Evolutionary conservation across 2,113 vertebrate genomes (phyloP), one percentile per base, ranked within the genome.

Genomic region (Connochaetes taurinus): DNA sequence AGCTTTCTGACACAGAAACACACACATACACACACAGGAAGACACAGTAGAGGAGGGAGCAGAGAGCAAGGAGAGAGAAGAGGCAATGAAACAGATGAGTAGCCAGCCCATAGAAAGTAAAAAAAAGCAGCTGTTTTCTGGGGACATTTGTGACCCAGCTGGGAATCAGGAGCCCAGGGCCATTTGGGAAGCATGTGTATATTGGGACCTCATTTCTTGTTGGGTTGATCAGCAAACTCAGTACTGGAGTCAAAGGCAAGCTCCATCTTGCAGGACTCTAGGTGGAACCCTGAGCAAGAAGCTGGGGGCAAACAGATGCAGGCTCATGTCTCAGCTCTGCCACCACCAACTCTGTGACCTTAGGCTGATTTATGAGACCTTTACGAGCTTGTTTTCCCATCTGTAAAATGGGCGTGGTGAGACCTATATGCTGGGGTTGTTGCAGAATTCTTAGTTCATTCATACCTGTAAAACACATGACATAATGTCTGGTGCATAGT

Each of bases 111-210:
- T 81, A 58, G 78, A 23, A 96, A 97, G 90, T 93, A 27, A 92
- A 74, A 81, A 64, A 71, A 43, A 84, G 71, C 10, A 12, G 23
- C 80, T 87, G 25, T 93, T 94, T 91, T 85, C 91, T 74, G 84
- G 80, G 92, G 62, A 84, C 52, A 43, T 84, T 52, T 93, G 74
- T 78, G 57, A 89, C 71, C 84, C 87, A 95, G 87, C 94, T 85
- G 81, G 87, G 81, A 57, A 58, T 52, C 7, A 14, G 90, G 71
- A 83, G n/a, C 80, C 36, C 21, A 78, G 85, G 71, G 53, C 45
- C 55, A 45, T 89, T 95, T 47, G 87, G 94, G 93, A 47, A 86
- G 33, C 94, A 91, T 94, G 93, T 95, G 27, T 67, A 40, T n/a
- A 52, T n/a, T 19, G 58, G 76, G 53, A 57, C 96, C 43, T 52